These are phyloP conservation scores for Listronotus oregonensis DNA, from an alignment of 1,140 invertebrate genomes.

Conservation along the genomic window DNA sequence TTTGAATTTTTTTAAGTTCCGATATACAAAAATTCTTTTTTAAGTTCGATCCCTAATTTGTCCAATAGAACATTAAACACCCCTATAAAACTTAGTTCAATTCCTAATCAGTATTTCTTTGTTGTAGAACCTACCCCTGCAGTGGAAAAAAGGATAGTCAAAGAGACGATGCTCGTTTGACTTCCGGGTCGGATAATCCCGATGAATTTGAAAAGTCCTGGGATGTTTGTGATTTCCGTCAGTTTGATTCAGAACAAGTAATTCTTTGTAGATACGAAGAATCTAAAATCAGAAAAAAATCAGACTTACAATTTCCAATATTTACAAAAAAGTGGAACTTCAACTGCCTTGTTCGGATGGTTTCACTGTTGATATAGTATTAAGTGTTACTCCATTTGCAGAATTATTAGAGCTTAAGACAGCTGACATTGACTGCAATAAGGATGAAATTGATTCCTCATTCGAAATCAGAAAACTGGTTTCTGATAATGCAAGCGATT, in stretches of 20 bases:
- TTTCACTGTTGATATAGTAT: not conserved
- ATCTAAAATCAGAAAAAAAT: conserved; percentile 2
- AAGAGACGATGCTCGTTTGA: too few species aligned
- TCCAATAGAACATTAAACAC: too few species aligned
- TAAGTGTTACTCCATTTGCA: not conserved
- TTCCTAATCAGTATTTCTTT: too few species aligned
- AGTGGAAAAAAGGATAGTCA: too few species aligned
- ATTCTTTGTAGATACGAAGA: conserved; percentile 2
- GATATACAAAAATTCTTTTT: too few species aligned
- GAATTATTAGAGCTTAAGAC: conserved; percentile 13
- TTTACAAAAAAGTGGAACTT: conserved; percentile 15
- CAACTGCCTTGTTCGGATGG: conserved; percentile 9
- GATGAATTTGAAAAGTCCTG: conserved; percentile 1
- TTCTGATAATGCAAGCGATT: not conserved
- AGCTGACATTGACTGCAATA: too few species aligned
- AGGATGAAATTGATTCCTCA: not conserved
- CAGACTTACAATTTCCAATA: conserved; percentile 23
- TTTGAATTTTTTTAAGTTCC: too few species aligned
- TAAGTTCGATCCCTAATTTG: too few species aligned
- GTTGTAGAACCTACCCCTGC: too few species aligned
- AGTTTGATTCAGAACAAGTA: not conserved
- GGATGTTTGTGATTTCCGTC: not conserved
- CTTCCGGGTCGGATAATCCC: not conserved
- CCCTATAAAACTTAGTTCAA: too few species aligned
- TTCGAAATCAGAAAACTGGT: not conserved